phyloP scores from a whole-genome alignment of 2,888 invertebrate genomes.

The Lomographa bimaculata region DNA sequence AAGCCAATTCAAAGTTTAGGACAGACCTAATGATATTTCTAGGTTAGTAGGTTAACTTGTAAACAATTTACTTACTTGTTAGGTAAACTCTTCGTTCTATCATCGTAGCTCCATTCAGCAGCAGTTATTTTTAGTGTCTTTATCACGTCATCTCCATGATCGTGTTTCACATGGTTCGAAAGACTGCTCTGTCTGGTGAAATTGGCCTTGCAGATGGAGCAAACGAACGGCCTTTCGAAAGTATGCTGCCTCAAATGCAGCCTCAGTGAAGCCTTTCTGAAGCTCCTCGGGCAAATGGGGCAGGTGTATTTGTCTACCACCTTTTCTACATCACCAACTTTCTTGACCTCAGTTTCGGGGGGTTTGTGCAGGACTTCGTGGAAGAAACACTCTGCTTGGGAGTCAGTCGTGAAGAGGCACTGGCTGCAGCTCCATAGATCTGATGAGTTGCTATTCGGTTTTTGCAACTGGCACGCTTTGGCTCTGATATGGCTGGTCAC shows the following conservation, averaged over 20 bases:
- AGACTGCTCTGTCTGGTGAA: constrained; percentile 88
- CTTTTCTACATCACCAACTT: constrained; percentile 48
- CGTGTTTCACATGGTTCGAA: constrained; percentile 82
- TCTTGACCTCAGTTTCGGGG: constrained; percentile 53
- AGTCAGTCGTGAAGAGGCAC: constrained; percentile 85
- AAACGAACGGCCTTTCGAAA: constrained; percentile 88
- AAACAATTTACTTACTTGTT: too few species aligned
- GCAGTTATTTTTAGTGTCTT: constrained; percentile 36
- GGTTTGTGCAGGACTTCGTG: constrained; percentile 87
- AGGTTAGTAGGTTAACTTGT: too few species aligned
- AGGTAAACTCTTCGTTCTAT: constrained; percentile 52
- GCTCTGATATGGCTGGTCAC: constrained; percentile 87
- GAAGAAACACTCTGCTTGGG: constrained; percentile 88
- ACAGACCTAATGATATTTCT: too few species aligned
- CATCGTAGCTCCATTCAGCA: constrained; percentile 44
- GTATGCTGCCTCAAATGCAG: constrained; percentile 89
- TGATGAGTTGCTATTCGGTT: constrained; percentile 53
- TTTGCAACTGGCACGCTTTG: constrained; percentile 70
- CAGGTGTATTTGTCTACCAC: constrained; percentile 83
- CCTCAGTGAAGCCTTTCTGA: constrained; percentile 86
- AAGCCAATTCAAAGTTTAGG: too few species aligned
- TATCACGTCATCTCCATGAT: constrained; percentile 62
- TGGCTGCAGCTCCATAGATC: constrained; percentile 82
- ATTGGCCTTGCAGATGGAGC: constrained; percentile 84
- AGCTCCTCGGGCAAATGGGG: constrained; percentile 86